Percentiles rank a stretch among this genome's conserved stretches.
phyloP scores from a whole-genome alignment of 2,113 vertebrate genomes.

The Melanerpes formicivorus region DNA sequence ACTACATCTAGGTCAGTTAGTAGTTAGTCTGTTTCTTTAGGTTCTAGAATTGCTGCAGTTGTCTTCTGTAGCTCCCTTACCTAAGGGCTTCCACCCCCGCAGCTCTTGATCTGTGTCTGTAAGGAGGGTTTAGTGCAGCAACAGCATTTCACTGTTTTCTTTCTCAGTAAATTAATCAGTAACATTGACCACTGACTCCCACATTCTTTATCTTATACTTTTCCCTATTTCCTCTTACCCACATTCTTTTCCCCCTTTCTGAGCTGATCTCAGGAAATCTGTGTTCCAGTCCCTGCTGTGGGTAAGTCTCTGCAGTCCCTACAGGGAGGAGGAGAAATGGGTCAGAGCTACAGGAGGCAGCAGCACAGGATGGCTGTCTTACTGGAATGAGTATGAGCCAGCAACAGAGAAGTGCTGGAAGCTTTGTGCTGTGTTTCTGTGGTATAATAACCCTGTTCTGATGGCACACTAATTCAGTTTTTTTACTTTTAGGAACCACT shows the following conservation, averaged over 20 bases:
- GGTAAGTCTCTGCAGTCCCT: neutral
- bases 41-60: neutral
- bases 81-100: rapidly evolving
- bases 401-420: conserved; percentile 23
- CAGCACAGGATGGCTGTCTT: neutral
- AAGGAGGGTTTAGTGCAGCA: neutral
- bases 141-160: neutral
- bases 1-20: neutral
- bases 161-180: neutral
- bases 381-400: neutral
- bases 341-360: neutral
- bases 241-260: neutral
- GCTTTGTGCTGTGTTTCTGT: conserved; percentile 1
- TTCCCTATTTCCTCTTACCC: neutral
- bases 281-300: neutral
- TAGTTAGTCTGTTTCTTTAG: neutral
- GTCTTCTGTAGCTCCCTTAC: neutral
- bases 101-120: neutral
- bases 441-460: conserved; percentile 6
- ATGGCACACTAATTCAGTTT: conserved; percentile 54
- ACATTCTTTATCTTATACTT: neutral
- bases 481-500: conserved; percentile 52
- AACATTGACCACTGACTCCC: neutral
- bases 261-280: neutral
- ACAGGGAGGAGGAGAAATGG: neutral